A percentile compares a stretch with the other conserved stretches of the same genome.
Evolutionary conservation across 1,140 invertebrate genomes (phyloP).

Genomic region (Drosophila albomicans): DNA sequence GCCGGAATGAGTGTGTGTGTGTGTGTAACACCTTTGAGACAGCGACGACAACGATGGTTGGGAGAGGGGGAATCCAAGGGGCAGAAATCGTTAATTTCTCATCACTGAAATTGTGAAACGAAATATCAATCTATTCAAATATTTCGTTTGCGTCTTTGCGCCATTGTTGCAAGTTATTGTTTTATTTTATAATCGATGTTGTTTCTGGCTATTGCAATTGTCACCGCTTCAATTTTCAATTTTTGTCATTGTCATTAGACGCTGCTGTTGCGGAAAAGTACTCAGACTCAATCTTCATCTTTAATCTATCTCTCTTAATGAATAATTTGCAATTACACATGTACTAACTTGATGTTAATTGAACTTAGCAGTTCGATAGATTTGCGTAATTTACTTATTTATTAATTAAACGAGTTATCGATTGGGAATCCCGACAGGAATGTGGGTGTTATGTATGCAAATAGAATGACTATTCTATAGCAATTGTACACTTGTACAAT

Average conservation of each 20-base stretch:
- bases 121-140: conserved; percentile 6
- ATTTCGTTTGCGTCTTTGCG: neutral
- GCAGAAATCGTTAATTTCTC: conserved; percentile 44
- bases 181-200: neutral
- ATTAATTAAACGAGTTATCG: conserved; percentile 5
- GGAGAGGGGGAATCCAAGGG: neutral
- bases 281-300: neutral
- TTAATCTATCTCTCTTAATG: neutral
- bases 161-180: conserved; percentile 4
- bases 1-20: conserved; percentile 21
- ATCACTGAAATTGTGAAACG: conserved; percentile 45
- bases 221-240: conserved; percentile 14
- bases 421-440: conserved; percentile 5
- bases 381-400: conserved; percentile 2
- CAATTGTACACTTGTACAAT: neutral
- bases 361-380: neutral
- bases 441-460: neutral
- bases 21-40: conserved; percentile 24
- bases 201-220: conserved; percentile 27
- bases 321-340: conserved; percentile 7
- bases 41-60: too few species aligned
- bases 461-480: neutral
- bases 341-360: conserved; percentile 6
- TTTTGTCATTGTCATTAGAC: conserved; percentile 42
- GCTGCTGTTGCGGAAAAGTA: conserved; percentile 36